Conservation (phyloP, 2,888 invertebrate species). For the Aspidiotus rigidus region DNA sequence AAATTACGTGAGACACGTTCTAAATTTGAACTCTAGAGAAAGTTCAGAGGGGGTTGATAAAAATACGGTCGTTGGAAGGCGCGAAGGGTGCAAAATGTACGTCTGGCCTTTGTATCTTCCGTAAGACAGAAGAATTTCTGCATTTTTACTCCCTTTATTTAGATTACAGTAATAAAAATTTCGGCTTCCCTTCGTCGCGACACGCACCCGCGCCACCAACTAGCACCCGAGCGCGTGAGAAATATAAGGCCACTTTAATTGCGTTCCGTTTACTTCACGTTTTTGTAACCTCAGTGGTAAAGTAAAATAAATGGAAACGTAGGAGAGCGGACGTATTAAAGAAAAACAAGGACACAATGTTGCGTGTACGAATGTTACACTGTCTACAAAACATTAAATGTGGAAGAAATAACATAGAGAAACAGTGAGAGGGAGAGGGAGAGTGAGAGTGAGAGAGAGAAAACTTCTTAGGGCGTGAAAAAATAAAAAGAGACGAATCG, state of each 20-base stretch:
- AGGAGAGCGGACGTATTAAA: background rate
- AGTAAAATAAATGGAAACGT: constrained; percentile 1
- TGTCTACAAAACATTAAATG: too few species aligned
- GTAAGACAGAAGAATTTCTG: constrained; percentile 31
- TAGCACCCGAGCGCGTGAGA: background rate
- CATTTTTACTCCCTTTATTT: constrained; percentile 23
- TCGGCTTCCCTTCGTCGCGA: constrained; percentile 6
- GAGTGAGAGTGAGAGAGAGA: too few species aligned
- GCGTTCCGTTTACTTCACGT: constrained; percentile 6
- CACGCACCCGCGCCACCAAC: background rate
- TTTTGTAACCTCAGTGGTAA: background rate
- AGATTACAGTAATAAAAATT: constrained; percentile 16
- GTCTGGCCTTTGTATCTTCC: constrained; percentile 27
- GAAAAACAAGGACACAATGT: background rate
- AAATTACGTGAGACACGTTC: constrained; percentile 33
- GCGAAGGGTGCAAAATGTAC: constrained; percentile 23
- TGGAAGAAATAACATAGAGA: too few species aligned
- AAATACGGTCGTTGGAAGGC: constrained; percentile 18
- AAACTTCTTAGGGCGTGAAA: too few species aligned
- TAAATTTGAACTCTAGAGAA: constrained; percentile 31
- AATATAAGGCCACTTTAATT: constrained; percentile 13
- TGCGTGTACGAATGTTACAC: background rate
- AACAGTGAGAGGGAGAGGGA: too few species aligned
- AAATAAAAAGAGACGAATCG: too few species aligned
- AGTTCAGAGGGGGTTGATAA: constrained; percentile 28